Evolutionary conservation across 1,140 invertebrate genomes (phyloP), one percentile per base, ranked within the genome.

Genomic region (Zaprionus ornatus): DNA sequence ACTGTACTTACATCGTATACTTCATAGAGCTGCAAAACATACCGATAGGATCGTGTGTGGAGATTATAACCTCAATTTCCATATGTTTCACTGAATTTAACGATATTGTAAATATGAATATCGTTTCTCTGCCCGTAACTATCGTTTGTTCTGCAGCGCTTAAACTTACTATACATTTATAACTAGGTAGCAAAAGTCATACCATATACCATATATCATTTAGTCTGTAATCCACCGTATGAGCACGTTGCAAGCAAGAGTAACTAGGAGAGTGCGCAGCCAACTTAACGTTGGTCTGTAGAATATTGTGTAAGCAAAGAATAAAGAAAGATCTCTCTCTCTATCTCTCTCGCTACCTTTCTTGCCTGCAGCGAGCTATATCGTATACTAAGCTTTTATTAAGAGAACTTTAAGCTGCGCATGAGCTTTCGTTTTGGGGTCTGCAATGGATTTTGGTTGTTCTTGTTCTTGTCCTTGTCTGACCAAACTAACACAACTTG

Each of bases 331-430:
- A 40, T 13, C 10, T 66, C 45, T 52, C 12, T 54, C 5, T 70
- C 17, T 37, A 2, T 68, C 25, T 23, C 59, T 52, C 17, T n/a
- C 35, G 25, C 19, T 40, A 12, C 1, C 23, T 56, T 19, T 60
- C 42, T 66, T 60, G 63, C 55, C 59, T 73, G 56, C 50, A 59
- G 29, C 35, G 55, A 17, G 25, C 2, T 15, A 10, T 65, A 37
- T 37, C 54, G n/a, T 73, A 73, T 7, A 60, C 56, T 72, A 66
- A 73, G 64, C 42, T 60, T 61, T 67, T 55, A 17, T 50, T 40
- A 23, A 62, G 64, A 52, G 29, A 54, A 55, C 35, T 45, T 55
- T 60, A 72, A 59, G 70, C 62, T 23, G 68, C 15, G 60, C 52
- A 64, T 56, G 61, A 42, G 19, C 25, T 64, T 56, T 57, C 19